Base-by-base conservation (phyloP, 2,113 vertebrate genomes). In the Chamaea fasciata region DNA sequence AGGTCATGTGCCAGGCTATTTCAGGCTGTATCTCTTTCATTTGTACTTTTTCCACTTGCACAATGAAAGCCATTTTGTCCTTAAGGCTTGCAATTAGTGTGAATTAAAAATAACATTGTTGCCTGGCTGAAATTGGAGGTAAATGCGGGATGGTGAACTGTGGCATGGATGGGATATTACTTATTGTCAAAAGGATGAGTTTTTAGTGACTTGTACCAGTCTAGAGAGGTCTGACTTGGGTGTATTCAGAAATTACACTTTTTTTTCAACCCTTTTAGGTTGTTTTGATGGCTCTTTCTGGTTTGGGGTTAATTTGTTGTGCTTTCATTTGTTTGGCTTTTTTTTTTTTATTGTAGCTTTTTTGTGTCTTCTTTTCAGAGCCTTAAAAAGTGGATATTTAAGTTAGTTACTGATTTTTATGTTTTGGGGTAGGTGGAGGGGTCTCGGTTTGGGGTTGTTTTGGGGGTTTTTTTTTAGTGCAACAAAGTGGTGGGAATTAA, bases 391-490 rank as follows among this genome's bases (percentile, higher is more conserved):
- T 63, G 22, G 5, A 18, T 41, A 19, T 68, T 26, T 49, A 83
- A 56, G 27, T 69, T 63, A 53, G 11, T 59, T 67, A 16, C 14
- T 44, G 46, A 27, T 31, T 15, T 69, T 30, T 13, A 13, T 46
- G 27, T 47, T 41, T 16, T 3, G 10, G 2, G 30, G 9, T 6
- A 2, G 14, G 3, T 11, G 47, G 49, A 3, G 24, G 15, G 0
- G 1, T 5, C 35, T 42, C n/a, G n/a, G n/a, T 50, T 70, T 10
- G 6, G 8, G n/a, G n/a, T n/a, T n/a, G n/a, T n/a, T 62, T 44
- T n/a, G 4, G 33, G 52, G 2, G 6, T 5, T 24, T 37, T 33
- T 33, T 67, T 70, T 35, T 37, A 50, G 7, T 37, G 11, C 12
- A 44, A 19, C 19, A 21, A 68, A 90, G 7, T n/a, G 5, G 11